Conservation (phyloP, 2,888 invertebrate species). For the Drosophila stalkeri region DNA sequence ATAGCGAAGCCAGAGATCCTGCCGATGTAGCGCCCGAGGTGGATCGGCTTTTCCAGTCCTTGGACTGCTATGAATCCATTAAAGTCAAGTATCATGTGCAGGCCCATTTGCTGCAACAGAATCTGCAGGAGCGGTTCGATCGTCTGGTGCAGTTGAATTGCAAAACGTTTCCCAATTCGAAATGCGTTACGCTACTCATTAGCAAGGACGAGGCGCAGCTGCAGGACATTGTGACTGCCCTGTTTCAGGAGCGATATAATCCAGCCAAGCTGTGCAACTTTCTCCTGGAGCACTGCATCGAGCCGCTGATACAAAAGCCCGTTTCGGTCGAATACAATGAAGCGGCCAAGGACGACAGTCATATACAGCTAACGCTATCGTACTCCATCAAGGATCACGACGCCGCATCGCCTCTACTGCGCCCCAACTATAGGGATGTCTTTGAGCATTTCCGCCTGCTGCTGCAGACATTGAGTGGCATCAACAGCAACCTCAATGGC, state of each 20-base stretch:
- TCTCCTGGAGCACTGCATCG: constrained; percentile 83
- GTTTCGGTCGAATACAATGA: constrained; percentile 81
- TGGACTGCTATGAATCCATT: constrained; percentile 83
- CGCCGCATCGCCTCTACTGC: constrained; percentile 53
- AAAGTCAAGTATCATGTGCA: constrained; percentile 83
- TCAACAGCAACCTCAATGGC: constrained; percentile 81
- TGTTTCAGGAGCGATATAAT: constrained; percentile 84
- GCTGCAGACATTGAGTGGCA: constrained; percentile 76
- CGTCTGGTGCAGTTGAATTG: constrained; percentile 82
- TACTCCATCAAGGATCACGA: constrained; percentile 78
- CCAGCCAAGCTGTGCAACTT: constrained; percentile 83
- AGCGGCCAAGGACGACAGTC: constrained; percentile 64
- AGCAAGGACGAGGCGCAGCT: constrained; percentile 81
- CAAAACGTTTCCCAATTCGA: constrained; percentile 83
- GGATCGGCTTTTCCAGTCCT: constrained; percentile 77
- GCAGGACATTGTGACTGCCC: constrained; percentile 81
- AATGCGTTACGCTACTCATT: constrained; percentile 81
- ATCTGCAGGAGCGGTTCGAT: constrained; percentile 83
- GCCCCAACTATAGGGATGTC: constrained; percentile 83
- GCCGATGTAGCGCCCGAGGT: constrained; percentile 61
- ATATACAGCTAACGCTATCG: constrained; percentile 80
- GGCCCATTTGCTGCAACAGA: constrained; percentile 81
- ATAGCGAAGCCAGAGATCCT: constrained; percentile 54
- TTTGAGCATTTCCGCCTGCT: constrained; percentile 78
- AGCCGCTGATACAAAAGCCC: constrained; percentile 83